These are phyloP conservation scores for Esox lucius DNA, from an alignment of 2,797 vertebrate species.

Conservation along the genomic window DNA sequence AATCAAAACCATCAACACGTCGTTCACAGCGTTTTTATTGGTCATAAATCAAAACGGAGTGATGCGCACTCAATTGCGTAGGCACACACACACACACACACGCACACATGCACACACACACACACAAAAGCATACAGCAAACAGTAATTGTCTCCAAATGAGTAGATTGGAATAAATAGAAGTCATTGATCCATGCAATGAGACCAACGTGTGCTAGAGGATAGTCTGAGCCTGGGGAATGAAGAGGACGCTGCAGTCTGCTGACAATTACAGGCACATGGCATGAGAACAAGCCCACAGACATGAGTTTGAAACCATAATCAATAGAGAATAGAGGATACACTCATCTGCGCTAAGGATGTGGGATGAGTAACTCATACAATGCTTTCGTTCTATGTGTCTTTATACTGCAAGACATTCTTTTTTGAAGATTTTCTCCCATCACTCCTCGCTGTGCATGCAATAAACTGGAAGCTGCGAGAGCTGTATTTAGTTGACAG, in stretches of 20 bases:
- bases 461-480: not conserved
- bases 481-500: not conserved
- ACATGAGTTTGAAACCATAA: constrained; percentile 60
- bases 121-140: constrained; percentile 26
- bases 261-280: constrained; percentile 64
- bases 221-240: constrained; percentile 39
- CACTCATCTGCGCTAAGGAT: not conserved
- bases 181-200: constrained; percentile 51
- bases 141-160: constrained; percentile 47
- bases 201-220: constrained; percentile 46
- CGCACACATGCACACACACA: constrained; percentile 4
- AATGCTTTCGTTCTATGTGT: not conserved
- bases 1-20: constrained; percentile 78
- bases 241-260: constrained; percentile 64
- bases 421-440: not conserved
- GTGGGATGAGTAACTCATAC: not conserved
- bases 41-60: constrained; percentile 75
- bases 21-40: constrained; percentile 68
- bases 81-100: constrained; percentile 9
- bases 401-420: not conserved
- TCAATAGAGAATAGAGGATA: constrained; percentile 24
- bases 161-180: constrained; percentile 29
- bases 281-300: constrained; percentile 36
- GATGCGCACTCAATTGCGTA: constrained; percentile 53
- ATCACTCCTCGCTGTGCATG: not conserved